Conservation (phyloP, 2,113 vertebrate genomes). For the Alligator mississippiensis region DNA sequence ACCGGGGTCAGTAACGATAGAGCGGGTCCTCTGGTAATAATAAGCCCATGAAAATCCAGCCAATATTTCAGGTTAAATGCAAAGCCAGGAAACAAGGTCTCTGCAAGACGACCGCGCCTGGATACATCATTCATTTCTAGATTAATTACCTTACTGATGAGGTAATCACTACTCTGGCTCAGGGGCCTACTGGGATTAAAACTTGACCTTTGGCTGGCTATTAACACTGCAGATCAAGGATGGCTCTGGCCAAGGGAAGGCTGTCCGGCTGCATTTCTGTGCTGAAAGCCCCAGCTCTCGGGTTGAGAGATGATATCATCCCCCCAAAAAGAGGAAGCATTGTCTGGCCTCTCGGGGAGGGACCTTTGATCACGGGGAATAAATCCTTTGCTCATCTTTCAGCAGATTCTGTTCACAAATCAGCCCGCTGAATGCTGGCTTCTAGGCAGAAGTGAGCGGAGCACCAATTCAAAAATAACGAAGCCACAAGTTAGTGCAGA, state of each 20-base stretch:
- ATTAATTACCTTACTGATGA: background rate
- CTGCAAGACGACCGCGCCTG: fast-evolving
- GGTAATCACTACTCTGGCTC: background rate
- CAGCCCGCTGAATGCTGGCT: background rate
- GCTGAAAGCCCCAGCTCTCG: background rate
- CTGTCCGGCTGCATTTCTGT: background rate
- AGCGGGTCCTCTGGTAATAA: background rate
- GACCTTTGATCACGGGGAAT: background rate
- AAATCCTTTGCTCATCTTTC: background rate
- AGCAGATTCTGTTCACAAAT: background rate
- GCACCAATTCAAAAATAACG: background rate
- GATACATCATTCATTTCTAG: background rate
- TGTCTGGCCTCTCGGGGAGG: background rate
- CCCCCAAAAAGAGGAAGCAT: background rate
- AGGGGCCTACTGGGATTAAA: background rate
- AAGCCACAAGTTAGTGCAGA: background rate
- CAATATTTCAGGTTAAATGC: too few species aligned
- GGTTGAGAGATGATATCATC: background rate
- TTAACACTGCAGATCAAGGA: background rate
- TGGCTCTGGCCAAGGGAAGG: background rate
- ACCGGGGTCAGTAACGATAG: too few species aligned
- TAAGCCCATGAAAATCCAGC: background rate
- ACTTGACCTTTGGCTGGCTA: background rate
- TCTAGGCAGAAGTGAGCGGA: background rate
- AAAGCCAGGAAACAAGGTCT: background rate